phyloP scores from a whole-genome alignment of 2,888 invertebrate species.

The Sympetrum striolatum region DNA sequence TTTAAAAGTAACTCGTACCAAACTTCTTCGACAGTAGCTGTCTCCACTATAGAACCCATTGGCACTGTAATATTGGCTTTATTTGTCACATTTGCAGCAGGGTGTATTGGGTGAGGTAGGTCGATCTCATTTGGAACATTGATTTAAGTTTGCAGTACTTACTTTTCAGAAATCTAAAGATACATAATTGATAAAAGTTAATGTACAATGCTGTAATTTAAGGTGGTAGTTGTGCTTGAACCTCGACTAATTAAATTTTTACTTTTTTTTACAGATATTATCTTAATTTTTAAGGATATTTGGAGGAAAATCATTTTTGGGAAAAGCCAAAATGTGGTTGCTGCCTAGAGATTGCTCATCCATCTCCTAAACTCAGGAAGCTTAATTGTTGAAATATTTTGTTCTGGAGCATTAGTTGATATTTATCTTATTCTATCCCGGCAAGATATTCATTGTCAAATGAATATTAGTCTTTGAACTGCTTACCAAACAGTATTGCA shows the following conservation, averaged over 20 bases:
- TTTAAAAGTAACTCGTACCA: constrained; percentile 53
- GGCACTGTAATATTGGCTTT: constrained; percentile 70
- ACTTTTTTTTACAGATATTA: constrained; percentile 15
- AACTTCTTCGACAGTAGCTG: constrained; percentile 53
- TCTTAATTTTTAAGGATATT: neutral
- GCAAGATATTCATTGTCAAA: neutral
- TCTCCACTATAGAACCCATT: constrained; percentile 64
- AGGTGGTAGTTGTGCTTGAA: neutral
- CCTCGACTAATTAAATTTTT: neutral
- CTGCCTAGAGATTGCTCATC: constrained; percentile 9
- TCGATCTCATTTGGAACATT: constrained; percentile 50
- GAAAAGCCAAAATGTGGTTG: neutral
- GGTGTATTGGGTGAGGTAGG: constrained; percentile 80
- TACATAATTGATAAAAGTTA: neutral
- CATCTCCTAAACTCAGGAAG: constrained; percentile 16
- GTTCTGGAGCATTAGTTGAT: neutral
- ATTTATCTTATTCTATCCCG: neutral
- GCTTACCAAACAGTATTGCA: constrained; percentile 40
- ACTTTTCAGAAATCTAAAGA: too few relatives aligned
- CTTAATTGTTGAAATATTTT: constrained; percentile 23
- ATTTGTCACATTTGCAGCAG: constrained; percentile 71
- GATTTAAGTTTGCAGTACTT: too few relatives aligned
- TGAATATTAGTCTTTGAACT: neutral
- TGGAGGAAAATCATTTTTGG: neutral
- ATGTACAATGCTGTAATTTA: neutral